A percentile compares a stretch with the other conserved stretches of the same genome.
Evolutionary conservation across 2,888 invertebrate species (phyloP).

Genomic region (Caenorhabditis panamensis): DNA sequence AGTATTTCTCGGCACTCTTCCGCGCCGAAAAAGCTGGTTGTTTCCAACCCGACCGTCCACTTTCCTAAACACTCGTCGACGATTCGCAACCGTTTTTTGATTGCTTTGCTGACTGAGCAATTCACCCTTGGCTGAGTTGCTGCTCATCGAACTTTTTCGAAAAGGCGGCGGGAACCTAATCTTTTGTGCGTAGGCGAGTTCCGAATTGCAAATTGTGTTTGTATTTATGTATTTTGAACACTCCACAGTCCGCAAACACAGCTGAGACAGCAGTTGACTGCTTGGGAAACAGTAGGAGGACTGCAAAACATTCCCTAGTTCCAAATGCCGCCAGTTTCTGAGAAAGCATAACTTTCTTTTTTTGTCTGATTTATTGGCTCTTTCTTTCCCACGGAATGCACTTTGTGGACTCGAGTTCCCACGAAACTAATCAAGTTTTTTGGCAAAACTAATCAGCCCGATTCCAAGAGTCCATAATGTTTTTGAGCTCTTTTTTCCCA

Average conservation of each 20-base stretch:
- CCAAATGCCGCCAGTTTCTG: too few species aligned
- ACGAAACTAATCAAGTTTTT: too few species aligned
- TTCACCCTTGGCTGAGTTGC: not conserved
- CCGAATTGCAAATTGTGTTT: slow-evolving; percentile 33
- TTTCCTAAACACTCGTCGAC: slow-evolving; percentile 13
- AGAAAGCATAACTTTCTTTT: too few species aligned
- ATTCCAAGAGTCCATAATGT: too few species aligned
- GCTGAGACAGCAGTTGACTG: slow-evolving; percentile 22
- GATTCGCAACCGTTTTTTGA: slow-evolving; percentile 10
- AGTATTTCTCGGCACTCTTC: slow-evolving; percentile 2
- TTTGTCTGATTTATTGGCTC: too few species aligned
- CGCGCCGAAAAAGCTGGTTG: slow-evolving; percentile 38
- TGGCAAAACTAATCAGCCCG: too few species aligned
- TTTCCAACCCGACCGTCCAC: slow-evolving; percentile 12
- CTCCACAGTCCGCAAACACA: slow-evolving; percentile 32
- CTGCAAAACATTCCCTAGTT: not conserved
- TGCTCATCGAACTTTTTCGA: slow-evolving; percentile 28
- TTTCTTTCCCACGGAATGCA: too few species aligned
- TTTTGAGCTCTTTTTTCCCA: too few species aligned
- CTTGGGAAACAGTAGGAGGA: slow-evolving; percentile 2
- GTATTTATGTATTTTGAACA: slow-evolving; percentile 47
- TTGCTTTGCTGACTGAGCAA: slow-evolving; percentile 32
- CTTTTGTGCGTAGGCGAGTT: slow-evolving; percentile 27
- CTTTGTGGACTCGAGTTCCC: too few species aligned
- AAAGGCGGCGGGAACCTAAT: slow-evolving; percentile 3